Evolutionary conservation across 2,888 invertebrate species (phyloP), one percentile per base, ranked within the genome.

Genomic region (Mesorhabditis sp.): DNA sequence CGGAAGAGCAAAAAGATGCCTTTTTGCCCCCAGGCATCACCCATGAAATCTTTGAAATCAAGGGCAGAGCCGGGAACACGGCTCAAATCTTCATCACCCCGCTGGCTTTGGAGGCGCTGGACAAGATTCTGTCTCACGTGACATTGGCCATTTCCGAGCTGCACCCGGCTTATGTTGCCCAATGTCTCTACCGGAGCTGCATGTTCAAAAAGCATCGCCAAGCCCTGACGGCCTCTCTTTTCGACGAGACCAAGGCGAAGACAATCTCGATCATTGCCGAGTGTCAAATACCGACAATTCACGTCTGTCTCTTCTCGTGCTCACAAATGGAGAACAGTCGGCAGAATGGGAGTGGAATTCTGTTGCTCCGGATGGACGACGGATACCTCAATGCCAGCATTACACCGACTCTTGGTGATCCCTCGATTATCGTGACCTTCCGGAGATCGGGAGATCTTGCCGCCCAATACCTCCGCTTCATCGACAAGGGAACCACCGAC

Each of bases 161-260:
- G 44, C 80, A 84, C 70, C 83, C 83, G 10, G 77, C 78, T 28
- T 70, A 74, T 66, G 58, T 83, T 2, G 77, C 79, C 10, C 82
- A 83, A 66, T 70, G 70, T 44, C 72, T 77, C 42, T 83, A 84
- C 70, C n/a, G 72, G 5, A 70, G 72, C 42, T 83, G 83, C 71
- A 72, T 77, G 4, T 44, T 78, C 64, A 68, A 66, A 43, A 73
- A 72, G 10, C 83, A 83, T 70, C 66, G 73, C 5, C 83, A 84
- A 70, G 83, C 83, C 13, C 69, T 83, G 58, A 82, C 77, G 0
- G 76, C 76, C 41, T 73, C 67, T 61, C 69, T 81, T 4, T 75
- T 76, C 58, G 44, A 62, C 45, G 69, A 78, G 43, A 67, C 43
- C 64, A 66, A 58, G 66, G 43, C 62, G 10, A 5, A 43, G n/a